These are phyloP conservation scores for Monodelphis domestica DNA, from an alignment of 2,797 vertebrate genomes.

Conservation along the genomic window DNA sequence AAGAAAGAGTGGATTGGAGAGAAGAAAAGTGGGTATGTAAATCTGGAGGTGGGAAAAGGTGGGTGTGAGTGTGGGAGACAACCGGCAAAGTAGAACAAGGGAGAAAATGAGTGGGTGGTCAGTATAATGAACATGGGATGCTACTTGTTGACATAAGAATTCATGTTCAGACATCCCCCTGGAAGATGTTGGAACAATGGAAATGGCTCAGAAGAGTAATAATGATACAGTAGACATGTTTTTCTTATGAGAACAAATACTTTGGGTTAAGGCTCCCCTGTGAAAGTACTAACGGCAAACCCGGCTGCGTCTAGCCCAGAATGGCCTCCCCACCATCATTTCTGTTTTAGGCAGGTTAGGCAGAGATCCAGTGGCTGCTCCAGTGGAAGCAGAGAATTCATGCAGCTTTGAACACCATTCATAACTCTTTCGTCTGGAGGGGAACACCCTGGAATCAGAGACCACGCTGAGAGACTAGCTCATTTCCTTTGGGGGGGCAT, in stretches of 20 bases:
- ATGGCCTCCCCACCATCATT: neutral
- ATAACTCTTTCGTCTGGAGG: neutral
- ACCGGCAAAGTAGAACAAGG: neutral
- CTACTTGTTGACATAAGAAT: constrained; percentile 1
- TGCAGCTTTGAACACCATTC: neutral
- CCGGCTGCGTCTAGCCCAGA: neutral
- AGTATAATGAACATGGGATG: neutral
- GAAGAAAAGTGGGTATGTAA: neutral
- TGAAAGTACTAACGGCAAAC: neutral
- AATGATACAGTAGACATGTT: neutral
- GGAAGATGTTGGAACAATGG: constrained; percentile 26
- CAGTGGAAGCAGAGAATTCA: constrained; percentile 1
- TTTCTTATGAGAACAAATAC: constrained; percentile 16
- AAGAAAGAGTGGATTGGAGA: rapidly evolving
- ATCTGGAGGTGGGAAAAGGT: neutral
- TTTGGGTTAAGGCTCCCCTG: neutral
- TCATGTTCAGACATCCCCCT: neutral
- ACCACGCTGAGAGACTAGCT: neutral
- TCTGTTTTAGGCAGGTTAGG: neutral
- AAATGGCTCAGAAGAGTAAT: neutral
- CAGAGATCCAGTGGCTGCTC: neutral
- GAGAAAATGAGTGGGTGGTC: neutral
- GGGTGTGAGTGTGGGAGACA: neutral
- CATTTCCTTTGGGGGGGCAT: neutral
- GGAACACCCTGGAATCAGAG: neutral